Conservation (phyloP, 2,113 vertebrate species). For the Patagioenas fasciata region DNA sequence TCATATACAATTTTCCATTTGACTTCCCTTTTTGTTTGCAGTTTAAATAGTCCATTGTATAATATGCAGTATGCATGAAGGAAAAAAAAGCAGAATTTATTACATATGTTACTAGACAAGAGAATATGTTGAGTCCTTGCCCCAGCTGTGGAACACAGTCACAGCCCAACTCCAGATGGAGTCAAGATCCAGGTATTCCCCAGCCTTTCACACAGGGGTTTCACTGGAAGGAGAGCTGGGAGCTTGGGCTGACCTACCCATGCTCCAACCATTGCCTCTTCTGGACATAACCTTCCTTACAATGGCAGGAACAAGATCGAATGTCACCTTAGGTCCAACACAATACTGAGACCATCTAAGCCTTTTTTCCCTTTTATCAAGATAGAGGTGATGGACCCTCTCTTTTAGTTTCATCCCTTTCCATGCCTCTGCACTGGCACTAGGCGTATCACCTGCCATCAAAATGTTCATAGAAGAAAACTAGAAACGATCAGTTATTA, state of each 20-base stretch:
- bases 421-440: neutral
- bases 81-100: neutral
- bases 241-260: neutral
- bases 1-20: neutral
- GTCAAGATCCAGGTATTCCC: neutral
- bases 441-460: too few relatives aligned
- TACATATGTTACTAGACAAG: accelerated
- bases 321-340: neutral
- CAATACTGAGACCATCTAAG: neutral
- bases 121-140: neutral
- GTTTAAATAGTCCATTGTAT: neutral
- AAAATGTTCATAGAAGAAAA: neutral
- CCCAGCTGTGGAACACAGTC: neutral
- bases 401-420: neutral
- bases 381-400: neutral
- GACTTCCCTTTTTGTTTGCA: neutral
- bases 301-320: neutral
- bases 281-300: neutral
- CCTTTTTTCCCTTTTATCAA: neutral
- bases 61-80: neutral
- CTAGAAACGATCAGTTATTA: neutral
- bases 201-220: neutral
- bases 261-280: neutral
- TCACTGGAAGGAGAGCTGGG: neutral
- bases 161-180: neutral